Conservation (phyloP, 2,113 vertebrate genomes). For the Chauna torquata region DNA sequence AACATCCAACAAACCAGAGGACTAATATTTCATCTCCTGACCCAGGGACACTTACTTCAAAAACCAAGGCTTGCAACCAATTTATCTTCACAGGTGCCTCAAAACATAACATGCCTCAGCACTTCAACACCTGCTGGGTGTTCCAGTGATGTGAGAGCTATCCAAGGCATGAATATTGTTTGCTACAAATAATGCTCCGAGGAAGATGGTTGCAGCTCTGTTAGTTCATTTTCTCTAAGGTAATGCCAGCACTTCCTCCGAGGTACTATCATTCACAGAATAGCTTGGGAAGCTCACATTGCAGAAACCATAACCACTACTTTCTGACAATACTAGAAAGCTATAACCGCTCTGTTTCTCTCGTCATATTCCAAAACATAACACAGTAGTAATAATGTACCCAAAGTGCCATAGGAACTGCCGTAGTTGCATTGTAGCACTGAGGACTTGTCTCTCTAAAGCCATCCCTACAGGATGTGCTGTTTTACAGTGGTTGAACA, state of each 20-base stretch:
- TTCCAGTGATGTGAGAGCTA: not conserved
- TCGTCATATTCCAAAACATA: not conserved
- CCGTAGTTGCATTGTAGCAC: not conserved
- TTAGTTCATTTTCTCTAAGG: not conserved
- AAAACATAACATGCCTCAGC: not conserved
- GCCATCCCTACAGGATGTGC: not conserved
- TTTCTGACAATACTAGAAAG: not conserved
- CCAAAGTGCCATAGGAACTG: not conserved
- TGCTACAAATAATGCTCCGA: not conserved
- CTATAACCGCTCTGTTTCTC: not conserved
- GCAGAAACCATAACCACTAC: not conserved
- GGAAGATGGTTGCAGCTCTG: not conserved
- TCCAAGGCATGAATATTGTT: not conserved
- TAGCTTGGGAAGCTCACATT: not conserved
- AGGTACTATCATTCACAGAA: not conserved
- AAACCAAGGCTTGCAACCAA: not conserved
- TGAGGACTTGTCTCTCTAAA: not conserved
- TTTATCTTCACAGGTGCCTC: slow-evolving; percentile 1
- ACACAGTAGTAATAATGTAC: not conserved
- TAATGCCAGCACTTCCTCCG: not conserved
- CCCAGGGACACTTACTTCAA: not conserved
- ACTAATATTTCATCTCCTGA: slow-evolving; percentile 10
- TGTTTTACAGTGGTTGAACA: not conserved
- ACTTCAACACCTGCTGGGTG: not conserved
- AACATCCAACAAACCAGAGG: not conserved